These are phyloP conservation scores for Ceratitis capitata DNA, from an alignment of 1,140 invertebrate genomes.

Conservation along the genomic window DNA sequence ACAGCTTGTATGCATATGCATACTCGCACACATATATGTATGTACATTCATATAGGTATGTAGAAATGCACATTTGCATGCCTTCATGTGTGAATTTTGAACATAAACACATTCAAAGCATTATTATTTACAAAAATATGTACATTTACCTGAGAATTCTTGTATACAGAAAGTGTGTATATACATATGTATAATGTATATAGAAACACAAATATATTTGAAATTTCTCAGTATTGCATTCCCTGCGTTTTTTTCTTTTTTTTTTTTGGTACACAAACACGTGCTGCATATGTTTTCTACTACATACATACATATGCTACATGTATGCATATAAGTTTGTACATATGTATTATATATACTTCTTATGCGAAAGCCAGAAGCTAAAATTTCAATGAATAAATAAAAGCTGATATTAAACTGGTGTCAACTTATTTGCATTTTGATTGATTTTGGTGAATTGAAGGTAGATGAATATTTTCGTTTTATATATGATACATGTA, in stretches of 20 bases:
- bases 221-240: neutral
- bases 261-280: neutral
- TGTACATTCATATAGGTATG: neutral
- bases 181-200: neutral
- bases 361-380: neutral
- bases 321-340: neutral
- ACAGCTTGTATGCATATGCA: neutral
- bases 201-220: neutral
- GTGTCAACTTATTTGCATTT: neutral
- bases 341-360: neutral
- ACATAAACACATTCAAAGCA: neutral
- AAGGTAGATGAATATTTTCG: no score
- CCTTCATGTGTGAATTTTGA: neutral
- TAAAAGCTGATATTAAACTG: neutral
- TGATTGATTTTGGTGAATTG: neutral
- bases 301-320: neutral
- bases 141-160: neutral
- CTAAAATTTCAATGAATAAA: neutral
- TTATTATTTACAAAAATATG: neutral
- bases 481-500: no score
- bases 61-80: neutral
- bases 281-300: neutral
- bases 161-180: neutral
- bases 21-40: neutral
- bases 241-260: neutral